These are phyloP conservation scores for Chaetodon trifascialis DNA, from an alignment of 2,113 vertebrate species.

Conservation along the genomic window DNA sequence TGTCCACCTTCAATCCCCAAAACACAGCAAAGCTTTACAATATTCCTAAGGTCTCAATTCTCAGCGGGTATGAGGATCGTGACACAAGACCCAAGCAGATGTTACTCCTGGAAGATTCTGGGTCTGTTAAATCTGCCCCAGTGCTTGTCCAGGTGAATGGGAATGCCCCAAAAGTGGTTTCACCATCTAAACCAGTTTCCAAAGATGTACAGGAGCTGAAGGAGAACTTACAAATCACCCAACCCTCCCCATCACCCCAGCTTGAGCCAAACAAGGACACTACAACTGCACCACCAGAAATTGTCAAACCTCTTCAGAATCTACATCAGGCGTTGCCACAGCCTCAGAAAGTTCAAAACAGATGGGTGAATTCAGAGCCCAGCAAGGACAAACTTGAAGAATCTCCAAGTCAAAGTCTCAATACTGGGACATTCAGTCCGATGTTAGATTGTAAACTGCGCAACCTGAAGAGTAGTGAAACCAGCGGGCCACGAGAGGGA, in stretches of 20 bases:
- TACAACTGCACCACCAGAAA: slow-evolving; percentile 42
- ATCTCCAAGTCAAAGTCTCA: slow-evolving; percentile 39
- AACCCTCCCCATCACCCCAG: slow-evolving; percentile 21
- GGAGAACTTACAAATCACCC: slow-evolving; percentile 40
- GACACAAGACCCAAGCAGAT: slow-evolving; percentile 75
- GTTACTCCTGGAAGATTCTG: slow-evolving; percentile 79
- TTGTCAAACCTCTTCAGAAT: slow-evolving; percentile 24
- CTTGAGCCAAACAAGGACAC: slow-evolving; percentile 26
- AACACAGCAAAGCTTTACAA: slow-evolving; percentile 81
- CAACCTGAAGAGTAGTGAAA: slow-evolving; percentile 78
- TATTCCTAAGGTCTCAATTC: slow-evolving; percentile 65
- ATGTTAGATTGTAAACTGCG: slow-evolving; percentile 78
- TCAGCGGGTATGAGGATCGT: slow-evolving; percentile 47
- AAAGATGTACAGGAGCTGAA: slow-evolving; percentile 55
- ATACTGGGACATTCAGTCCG: slow-evolving; percentile 59
- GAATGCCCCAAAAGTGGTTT: slow-evolving; percentile 42
- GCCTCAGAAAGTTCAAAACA: slow-evolving; percentile 37
- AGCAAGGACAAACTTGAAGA: slow-evolving; percentile 36
- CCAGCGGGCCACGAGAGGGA: slow-evolving; percentile 47
- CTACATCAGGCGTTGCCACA: slow-evolving; percentile 48
- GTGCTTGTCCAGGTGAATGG: slow-evolving; percentile 54
- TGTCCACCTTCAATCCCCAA: slow-evolving; percentile 86
- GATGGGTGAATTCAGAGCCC: slow-evolving; percentile 22
- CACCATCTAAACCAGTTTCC: slow-evolving; percentile 68
- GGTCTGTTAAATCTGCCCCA: slow-evolving; percentile 38